phyloP scores from a whole-genome alignment of 2,113 vertebrate genomes.

The Gavialis gangeticus region DNA sequence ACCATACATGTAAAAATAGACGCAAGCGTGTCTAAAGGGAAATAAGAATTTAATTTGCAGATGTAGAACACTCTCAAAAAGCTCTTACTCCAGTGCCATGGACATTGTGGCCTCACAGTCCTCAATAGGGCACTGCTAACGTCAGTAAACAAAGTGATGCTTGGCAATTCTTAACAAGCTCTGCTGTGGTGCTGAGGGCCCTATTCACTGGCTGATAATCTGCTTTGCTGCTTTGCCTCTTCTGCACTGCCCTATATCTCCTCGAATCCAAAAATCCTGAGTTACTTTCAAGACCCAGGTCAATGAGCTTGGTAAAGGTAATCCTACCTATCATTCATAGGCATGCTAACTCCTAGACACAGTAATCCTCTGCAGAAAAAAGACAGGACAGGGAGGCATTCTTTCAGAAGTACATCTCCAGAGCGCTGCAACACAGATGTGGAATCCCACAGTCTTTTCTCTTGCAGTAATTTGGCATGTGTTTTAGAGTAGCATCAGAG shows the following conservation, averaged over 20 bases:
- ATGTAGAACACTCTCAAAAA: not conserved
- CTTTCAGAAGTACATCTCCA: not conserved
- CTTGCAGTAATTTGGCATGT: not conserved
- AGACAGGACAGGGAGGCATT: fast-evolving
- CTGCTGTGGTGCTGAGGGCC: not conserved
- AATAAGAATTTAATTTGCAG: not conserved
- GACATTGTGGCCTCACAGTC: not conserved
- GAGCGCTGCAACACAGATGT: not conserved
- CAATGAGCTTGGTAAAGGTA: not conserved
- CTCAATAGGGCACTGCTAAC: not conserved
- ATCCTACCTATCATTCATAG: not conserved
- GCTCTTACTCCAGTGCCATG: not conserved
- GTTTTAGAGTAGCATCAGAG: not conserved
- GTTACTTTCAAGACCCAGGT: not conserved
- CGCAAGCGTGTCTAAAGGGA: not conserved
- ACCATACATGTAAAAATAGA: not conserved
- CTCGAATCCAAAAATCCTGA: not conserved
- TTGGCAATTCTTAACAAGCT: not conserved
- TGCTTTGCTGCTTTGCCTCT: not conserved
- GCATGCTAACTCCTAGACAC: too few species aligned
- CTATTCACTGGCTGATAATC: not conserved
- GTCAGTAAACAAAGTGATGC: not conserved
- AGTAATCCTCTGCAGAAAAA: not conserved
- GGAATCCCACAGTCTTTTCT: not conserved
- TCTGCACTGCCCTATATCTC: not conserved